These are phyloP conservation scores for Pteropus rufus DNA, from an alignment of 2,797 vertebrate genomes.

Conservation along the genomic window DNA sequence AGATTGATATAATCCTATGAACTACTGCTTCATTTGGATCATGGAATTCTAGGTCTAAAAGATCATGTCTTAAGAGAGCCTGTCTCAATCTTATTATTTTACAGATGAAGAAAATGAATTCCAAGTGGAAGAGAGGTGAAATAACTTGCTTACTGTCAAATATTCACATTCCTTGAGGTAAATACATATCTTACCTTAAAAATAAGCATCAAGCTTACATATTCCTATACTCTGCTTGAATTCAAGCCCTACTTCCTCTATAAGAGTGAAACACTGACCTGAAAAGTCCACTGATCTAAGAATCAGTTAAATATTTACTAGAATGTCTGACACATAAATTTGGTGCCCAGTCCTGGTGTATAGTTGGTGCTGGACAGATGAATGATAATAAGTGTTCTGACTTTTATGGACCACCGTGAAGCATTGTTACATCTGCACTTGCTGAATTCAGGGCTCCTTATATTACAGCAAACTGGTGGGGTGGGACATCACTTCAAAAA, in stretches of 20 bases:
- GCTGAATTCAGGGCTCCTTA: not conserved
- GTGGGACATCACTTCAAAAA: not conserved
- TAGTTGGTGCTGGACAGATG: not conserved
- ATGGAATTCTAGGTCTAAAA: not conserved
- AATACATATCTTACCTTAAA: not conserved
- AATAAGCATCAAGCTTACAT: not conserved
- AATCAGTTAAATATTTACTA: not conserved
- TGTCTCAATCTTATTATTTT: not conserved
- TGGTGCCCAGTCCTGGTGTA: not conserved
- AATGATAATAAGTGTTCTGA: not conserved
- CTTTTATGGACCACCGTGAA: not conserved
- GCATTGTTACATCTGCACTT: not conserved
- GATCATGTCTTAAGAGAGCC: not conserved
- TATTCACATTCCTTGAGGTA: not conserved
- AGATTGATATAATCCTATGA: not conserved
- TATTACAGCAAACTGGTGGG: not conserved
- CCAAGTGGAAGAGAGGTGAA: accelerated
- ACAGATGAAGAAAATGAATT: not conserved
- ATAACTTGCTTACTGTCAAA: not conserved
- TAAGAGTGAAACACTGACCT: not conserved
- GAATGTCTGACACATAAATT: not conserved
- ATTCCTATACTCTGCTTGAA: not conserved
- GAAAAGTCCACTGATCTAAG: not conserved
- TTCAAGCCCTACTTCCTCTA: not conserved
- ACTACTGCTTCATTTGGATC: not conserved